Base-by-base conservation (phyloP, 2,888 invertebrate species). In the Drosophila atripex region DNA sequence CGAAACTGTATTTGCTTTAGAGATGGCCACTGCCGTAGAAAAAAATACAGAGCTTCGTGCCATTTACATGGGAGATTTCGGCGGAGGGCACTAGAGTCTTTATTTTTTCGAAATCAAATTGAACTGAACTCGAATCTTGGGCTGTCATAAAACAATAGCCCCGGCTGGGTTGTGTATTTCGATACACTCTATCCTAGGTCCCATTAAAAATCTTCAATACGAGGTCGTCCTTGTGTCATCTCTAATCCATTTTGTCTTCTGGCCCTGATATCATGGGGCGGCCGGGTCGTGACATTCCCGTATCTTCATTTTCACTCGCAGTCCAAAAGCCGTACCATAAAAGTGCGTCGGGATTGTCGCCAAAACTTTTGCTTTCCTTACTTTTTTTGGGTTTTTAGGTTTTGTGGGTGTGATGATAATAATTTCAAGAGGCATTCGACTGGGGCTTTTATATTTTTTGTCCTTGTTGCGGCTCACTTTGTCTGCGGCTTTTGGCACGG, bases 321-420 rank as follows among this genome's bases (percentile, higher is more conserved):
- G 49, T 41, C 54, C 51, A 71, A 63, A 70, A 84, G 69, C 64
- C 68, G 65, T 56, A 71, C 58, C 71, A 75, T 86, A 82, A 82
- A 88, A 83, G 86, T 88, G 84, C 84, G 84, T 83, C 60, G 63
- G 63, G 68, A 77, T 74, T 87, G 83, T 79, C 80, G 65, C 68
- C 65, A 80, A 58, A 87, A 80, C 71, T 87, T 86, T 87, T 82
- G 77, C 86, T 82, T 87, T 87, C 68, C 71, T 71, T 56, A 65
- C 63, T 41, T 45, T 16, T 25, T 54, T 63, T 59, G 59, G 43
- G 23, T 53, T 35, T 58, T 57, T 65, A 64, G 69, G 41, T 35
- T 58, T 57, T 60, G 66, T 70, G 41, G 60, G 35, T 76, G 66
- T 66, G 86, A 76, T 78, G 87, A 84, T 73, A 86, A 70, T 77